A percentile compares a stretch with the other conserved stretches of the same genome.
phyloP scores from a whole-genome alignment of 2,797 vertebrate species.

The Halcyon chelicuti region DNA sequence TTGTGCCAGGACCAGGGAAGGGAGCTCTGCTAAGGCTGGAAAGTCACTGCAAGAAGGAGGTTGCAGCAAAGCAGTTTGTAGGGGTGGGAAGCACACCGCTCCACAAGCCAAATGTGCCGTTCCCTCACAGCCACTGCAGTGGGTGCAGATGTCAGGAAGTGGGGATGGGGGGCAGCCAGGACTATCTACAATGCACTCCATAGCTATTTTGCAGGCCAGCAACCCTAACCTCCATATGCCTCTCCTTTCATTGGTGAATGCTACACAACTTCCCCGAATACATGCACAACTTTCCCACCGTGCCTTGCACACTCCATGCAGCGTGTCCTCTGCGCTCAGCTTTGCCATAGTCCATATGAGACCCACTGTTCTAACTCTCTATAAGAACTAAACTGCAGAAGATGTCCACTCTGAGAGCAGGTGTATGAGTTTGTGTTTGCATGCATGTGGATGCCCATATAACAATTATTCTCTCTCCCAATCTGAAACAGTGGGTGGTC shows the following conservation, averaged over 20 bases:
- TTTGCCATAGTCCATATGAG: not conserved
- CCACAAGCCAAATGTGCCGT: too few relatives aligned
- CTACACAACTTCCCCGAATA: not conserved
- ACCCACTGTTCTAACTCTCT: not conserved
- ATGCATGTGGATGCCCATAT: not conserved
- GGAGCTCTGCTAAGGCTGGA: too few relatives aligned
- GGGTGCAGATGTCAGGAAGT: not conserved
- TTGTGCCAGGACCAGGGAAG: too few relatives aligned
- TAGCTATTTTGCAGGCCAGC: not conserved
- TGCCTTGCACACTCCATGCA: not conserved
- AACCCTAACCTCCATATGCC: not conserved
- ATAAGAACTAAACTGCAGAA: not conserved
- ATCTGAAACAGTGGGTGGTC: constrained; percentile 29
- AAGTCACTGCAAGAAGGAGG: too few relatives aligned
- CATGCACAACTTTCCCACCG: fast-evolving
- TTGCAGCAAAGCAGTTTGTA: too few relatives aligned
- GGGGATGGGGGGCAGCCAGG: not conserved
- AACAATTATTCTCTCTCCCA: constrained; percentile 46
- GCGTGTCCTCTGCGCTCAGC: not conserved
- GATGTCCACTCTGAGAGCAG: not conserved
- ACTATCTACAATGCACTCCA: not conserved
- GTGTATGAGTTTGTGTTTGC: not conserved
- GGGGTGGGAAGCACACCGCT: too few relatives aligned
- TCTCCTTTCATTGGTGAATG: not conserved
- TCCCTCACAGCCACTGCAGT: fast-evolving